phyloP scores from a whole-genome alignment of 2,113 vertebrate genomes.

The Nesogale talazaci region DNA sequence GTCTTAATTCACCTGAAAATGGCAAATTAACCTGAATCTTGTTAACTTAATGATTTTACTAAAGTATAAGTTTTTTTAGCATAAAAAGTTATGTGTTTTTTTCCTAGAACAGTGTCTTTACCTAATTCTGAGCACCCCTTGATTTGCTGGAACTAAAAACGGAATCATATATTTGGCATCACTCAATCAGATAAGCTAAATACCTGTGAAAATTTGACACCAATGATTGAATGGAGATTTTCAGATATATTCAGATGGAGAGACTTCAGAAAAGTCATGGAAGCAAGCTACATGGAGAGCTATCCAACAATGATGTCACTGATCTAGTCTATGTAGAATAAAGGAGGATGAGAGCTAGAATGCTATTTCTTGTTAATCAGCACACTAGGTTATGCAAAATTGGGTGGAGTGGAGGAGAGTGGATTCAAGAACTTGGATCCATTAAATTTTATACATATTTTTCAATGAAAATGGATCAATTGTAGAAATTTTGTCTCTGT shows the following conservation, averaged over 20 bases:
- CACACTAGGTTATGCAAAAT: neutral
- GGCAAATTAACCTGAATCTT: neutral
- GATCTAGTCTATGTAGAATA: neutral
- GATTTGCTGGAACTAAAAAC: conserved; percentile 15
- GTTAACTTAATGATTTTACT: neutral
- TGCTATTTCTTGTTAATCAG: neutral
- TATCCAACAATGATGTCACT: neutral
- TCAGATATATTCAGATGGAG: neutral
- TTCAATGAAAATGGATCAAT: neutral
- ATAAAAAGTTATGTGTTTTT: neutral
- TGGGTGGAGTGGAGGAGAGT: neutral
- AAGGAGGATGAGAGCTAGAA: neutral
- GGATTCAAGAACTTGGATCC: neutral
- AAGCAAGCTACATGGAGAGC: neutral
- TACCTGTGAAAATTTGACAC: neutral
- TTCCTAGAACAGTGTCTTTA: neutral
- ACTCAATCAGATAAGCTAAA: conserved; percentile 14
- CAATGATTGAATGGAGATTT: neutral
- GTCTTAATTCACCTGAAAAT: neutral
- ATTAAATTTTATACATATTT: neutral
- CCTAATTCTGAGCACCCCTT: neutral
- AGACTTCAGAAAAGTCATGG: neutral
- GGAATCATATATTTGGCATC: neutral
- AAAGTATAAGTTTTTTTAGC: neutral
- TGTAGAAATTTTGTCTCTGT: neutral